A percentile compares a stretch with the other conserved stretches of the same genome.
Evolutionary conservation across 2,888 invertebrate species (phyloP).

Genomic region (Eupelmus urozonus): DNA sequence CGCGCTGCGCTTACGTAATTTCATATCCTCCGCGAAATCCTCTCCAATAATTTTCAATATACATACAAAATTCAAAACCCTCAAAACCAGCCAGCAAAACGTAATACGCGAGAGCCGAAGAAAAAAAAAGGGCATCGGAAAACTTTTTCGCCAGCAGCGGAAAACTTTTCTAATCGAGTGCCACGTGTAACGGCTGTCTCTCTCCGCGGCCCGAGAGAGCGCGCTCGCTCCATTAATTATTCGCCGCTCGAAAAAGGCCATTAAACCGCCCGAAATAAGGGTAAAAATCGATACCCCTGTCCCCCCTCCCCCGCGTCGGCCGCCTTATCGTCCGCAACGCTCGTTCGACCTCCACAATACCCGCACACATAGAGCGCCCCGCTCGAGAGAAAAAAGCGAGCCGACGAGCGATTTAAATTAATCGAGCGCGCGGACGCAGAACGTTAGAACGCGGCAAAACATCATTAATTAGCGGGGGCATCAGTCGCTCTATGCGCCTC

Average conservation of each 20-base stretch:
- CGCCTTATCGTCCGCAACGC: too few relatives aligned
- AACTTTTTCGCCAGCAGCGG: not conserved
- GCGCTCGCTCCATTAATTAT: constrained; percentile 21
- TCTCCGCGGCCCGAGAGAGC: too few relatives aligned
- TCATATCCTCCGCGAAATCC: too few relatives aligned
- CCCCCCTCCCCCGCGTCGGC: not conserved
- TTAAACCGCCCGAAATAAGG: constrained; percentile 24
- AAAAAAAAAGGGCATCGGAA: too few relatives aligned
- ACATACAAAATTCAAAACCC: too few relatives aligned
- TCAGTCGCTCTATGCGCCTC: not conserved
- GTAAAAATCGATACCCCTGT: constrained; percentile 17
- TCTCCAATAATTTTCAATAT: too few relatives aligned
- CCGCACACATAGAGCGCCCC: not conserved
- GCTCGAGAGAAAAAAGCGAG: not conserved
- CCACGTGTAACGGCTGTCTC: not conserved
- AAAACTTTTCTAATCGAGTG: constrained; percentile 9
- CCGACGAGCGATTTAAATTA: constrained; percentile 18
- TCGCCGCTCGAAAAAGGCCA: constrained; percentile 3
- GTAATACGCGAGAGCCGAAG: too few relatives aligned
- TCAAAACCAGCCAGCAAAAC: too few relatives aligned
- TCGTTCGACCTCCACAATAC: too few relatives aligned
- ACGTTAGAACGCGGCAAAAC: constrained; percentile 5
- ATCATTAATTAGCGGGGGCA: constrained; percentile 29
- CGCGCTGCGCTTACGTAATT: too few relatives aligned
- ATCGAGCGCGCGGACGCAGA: constrained; percentile 5